Evolutionary conservation across 2,888 invertebrate species (phyloP).

Genomic region (Amphimallon solstitiale): DNA sequence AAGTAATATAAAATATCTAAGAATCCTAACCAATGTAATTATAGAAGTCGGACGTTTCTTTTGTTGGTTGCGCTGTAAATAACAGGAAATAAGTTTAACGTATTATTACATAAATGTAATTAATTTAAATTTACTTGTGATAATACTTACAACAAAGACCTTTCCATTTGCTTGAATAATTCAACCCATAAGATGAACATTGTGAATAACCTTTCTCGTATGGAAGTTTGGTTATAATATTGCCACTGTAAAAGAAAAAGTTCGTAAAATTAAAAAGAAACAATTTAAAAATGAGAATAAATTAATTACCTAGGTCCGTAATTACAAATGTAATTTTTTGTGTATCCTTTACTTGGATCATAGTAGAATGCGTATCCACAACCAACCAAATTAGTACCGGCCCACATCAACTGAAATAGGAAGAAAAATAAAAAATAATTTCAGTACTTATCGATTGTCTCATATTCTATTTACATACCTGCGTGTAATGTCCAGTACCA

Average conservation of each 20-base stretch:
- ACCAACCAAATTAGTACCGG: slow-evolving; percentile 84
- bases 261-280: slow-evolving; percentile 17
- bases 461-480: slow-evolving; percentile 66
- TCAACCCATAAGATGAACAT: slow-evolving; percentile 76
- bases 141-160: slow-evolving; percentile 76
- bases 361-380: slow-evolving; percentile 89
- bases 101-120: neutral
- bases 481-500: slow-evolving; percentile 85
- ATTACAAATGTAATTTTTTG: slow-evolving; percentile 86
- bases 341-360: slow-evolving; percentile 76
- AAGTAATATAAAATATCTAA: slow-evolving; percentile 5
- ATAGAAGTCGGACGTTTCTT: slow-evolving; percentile 12
- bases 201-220: slow-evolving; percentile 80
- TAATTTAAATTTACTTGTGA: neutral
- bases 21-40: slow-evolving; percentile 16
- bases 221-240: slow-evolving; percentile 79
- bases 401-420: slow-evolving; percentile 82
- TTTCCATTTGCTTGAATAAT: slow-evolving; percentile 76
- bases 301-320: slow-evolving; percentile 78
- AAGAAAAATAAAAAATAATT: neutral
- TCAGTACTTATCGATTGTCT: neutral
- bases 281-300: slow-evolving; percentile 2
- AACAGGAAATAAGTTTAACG: neutral
- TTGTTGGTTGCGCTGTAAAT: slow-evolving; percentile 11
- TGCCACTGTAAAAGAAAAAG: slow-evolving; percentile 69